Evolutionary conservation across 2,113 vertebrate species (phyloP).

Genomic region (Sinocyclocheilus anophthalmus): DNA sequence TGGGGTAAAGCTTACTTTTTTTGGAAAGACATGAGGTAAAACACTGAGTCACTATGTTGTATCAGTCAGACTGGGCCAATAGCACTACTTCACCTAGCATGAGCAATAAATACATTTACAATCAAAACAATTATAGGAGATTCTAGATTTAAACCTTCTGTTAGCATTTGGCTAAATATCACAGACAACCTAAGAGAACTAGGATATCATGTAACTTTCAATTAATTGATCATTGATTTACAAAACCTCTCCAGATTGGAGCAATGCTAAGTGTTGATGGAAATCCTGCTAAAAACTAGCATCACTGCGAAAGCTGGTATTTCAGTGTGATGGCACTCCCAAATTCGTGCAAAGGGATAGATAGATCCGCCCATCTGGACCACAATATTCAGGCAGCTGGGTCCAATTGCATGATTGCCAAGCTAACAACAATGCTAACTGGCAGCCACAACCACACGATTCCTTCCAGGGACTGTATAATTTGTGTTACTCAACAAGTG

Average conservation of each 20-base stretch:
- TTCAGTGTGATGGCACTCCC: neutral
- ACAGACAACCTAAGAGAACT: neutral
- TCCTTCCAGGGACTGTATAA: conserved; percentile 14
- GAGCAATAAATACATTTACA: conserved; percentile 10
- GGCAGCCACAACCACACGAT: neutral
- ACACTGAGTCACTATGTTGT: conserved; percentile 25
- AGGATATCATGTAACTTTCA: conserved; percentile 32
- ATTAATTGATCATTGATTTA: neutral
- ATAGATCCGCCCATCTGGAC: neutral
- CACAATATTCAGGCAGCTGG: conserved; percentile 19
- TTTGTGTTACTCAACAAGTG: conserved; percentile 28
- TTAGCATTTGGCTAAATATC: conserved; percentile 20
- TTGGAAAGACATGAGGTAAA: conserved; percentile 48
- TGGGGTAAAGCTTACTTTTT: conserved; percentile 40
- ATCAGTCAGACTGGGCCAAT: conserved; percentile 16
- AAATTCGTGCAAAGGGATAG: neutral
- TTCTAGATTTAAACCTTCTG: conserved; percentile 8
- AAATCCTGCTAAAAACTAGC: neutral
- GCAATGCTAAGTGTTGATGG: neutral
- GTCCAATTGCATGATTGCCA: conserved; percentile 29
- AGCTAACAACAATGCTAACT: conserved; percentile 38
- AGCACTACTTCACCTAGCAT: neutral
- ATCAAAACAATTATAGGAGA: neutral
- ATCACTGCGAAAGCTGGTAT: neutral
- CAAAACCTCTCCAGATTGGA: neutral